Conservation (phyloP, 2,113 vertebrate genomes). For the Ceyx melanurus region DNA sequence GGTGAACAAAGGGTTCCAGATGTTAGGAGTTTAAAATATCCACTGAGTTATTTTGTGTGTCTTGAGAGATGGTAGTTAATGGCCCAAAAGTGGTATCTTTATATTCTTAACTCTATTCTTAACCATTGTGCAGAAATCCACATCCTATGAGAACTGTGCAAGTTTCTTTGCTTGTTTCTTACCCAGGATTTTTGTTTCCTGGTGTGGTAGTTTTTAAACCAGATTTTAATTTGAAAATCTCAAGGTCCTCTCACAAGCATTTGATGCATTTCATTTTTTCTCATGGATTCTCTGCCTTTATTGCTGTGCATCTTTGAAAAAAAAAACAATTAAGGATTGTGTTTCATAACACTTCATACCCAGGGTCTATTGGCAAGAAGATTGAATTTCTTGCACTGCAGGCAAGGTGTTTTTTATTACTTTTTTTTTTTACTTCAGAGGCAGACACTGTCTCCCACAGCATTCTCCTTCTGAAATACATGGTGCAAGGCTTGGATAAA, state of each 20-base stretch:
- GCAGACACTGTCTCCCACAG: background rate
- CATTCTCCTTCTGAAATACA: no score
- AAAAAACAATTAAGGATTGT: background rate
- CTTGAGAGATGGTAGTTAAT: background rate
- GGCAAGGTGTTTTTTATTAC: fast-evolving
- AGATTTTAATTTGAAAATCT: background rate
- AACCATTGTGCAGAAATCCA: background rate
- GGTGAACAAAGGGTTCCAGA: background rate
- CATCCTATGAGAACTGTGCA: background rate
- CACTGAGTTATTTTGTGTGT: background rate
- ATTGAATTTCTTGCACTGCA: background rate
- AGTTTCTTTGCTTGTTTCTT: background rate
- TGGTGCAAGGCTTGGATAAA: no score
- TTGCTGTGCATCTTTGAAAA: background rate
- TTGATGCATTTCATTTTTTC: background rate
- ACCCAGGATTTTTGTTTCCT: background rate
- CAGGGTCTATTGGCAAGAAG: background rate
- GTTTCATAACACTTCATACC: background rate
- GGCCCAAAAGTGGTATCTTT: background rate
- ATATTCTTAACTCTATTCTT: background rate
- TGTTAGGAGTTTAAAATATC: background rate
- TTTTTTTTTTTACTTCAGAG: background rate
- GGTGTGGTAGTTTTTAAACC: background rate
- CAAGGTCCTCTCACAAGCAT: background rate
- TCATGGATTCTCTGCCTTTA: background rate